These are phyloP conservation scores for Arizona elegans DNA, from an alignment of 2,113 vertebrate genomes.

Conservation along the genomic window DNA sequence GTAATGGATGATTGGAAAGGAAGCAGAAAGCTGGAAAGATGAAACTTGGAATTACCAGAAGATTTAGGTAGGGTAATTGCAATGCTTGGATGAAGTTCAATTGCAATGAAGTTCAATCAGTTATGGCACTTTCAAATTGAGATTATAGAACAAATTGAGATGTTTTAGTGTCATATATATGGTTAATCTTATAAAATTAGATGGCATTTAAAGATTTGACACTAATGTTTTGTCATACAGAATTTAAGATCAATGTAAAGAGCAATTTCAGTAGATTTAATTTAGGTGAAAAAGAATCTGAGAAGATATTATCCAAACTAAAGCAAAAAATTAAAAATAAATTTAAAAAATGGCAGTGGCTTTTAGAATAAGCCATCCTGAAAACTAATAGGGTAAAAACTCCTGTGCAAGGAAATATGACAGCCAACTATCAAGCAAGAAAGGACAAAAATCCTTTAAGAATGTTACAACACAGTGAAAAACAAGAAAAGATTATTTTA, in stretches of 20 bases:
- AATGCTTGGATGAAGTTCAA: background rate
- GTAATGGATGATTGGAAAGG: background rate
- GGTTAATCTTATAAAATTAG: background rate
- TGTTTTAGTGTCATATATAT: background rate
- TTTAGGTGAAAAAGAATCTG: background rate
- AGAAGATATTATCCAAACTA: background rate
- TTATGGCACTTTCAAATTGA: background rate
- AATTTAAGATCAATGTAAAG: background rate
- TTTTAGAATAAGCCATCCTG: background rate
- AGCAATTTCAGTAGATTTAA: background rate
- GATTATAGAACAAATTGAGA: background rate
- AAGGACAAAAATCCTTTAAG: background rate
- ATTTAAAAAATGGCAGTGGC: background rate
- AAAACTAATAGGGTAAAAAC: background rate
- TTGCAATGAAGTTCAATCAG: background rate
- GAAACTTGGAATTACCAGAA: background rate
- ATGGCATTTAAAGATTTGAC: background rate
- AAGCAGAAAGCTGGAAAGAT: background rate
- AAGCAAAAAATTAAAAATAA: background rate
- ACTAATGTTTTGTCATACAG: background rate
- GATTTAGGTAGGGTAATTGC: background rate
- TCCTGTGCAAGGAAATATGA: background rate
- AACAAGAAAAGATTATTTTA: background rate
- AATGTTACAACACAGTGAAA: background rate
- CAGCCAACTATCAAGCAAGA: background rate